These are phyloP conservation scores for Hypomecis punctinalis DNA, from an alignment of 2,888 invertebrate species.

Conservation along the genomic window DNA sequence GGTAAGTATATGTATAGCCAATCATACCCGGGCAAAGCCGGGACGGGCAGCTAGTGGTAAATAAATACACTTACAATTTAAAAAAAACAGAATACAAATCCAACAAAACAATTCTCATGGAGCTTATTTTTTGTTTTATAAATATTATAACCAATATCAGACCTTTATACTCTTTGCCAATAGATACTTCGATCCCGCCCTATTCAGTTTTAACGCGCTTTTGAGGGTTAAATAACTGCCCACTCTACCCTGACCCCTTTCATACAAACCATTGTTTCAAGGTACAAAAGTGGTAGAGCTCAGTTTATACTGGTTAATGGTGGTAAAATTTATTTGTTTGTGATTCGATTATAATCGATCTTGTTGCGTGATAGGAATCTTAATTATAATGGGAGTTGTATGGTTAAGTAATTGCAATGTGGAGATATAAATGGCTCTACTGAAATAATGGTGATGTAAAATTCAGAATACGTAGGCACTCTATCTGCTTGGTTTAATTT, in stretches of 20 bases:
- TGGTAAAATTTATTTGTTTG: constrained; percentile 74
- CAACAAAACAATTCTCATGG: too few relatives aligned
- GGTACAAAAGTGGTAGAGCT: constrained; percentile 52
- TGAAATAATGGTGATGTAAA: background rate
- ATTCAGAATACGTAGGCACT: background rate
- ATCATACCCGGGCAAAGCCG: too few relatives aligned
- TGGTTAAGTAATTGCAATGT: constrained; percentile 57
- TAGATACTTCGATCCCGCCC: constrained; percentile 61
- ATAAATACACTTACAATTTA: too few relatives aligned
- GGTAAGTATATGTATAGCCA: too few relatives aligned
- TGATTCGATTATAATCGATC: constrained; percentile 79
- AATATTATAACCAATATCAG: background rate
- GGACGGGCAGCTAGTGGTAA: too few relatives aligned
- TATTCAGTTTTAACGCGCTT: constrained; percentile 79
- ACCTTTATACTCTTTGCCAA: constrained; percentile 37
- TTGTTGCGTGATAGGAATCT: constrained; percentile 64
- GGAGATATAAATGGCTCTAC: constrained; percentile 28
- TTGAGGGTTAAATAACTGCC: constrained; percentile 77
- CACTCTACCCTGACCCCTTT: constrained; percentile 54
- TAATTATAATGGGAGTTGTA: constrained; percentile 48
- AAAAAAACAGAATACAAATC: too few relatives aligned
- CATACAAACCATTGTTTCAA: constrained; percentile 37
- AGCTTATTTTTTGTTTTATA: background rate
- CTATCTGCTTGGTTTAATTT: too few relatives aligned
- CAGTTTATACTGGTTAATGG: constrained; percentile 50